A percentile compares a stretch with the other conserved stretches of the same genome.
Conservation (phyloP, 2,113 vertebrate species). For the Epinephelus fuscoguttatus region DNA sequence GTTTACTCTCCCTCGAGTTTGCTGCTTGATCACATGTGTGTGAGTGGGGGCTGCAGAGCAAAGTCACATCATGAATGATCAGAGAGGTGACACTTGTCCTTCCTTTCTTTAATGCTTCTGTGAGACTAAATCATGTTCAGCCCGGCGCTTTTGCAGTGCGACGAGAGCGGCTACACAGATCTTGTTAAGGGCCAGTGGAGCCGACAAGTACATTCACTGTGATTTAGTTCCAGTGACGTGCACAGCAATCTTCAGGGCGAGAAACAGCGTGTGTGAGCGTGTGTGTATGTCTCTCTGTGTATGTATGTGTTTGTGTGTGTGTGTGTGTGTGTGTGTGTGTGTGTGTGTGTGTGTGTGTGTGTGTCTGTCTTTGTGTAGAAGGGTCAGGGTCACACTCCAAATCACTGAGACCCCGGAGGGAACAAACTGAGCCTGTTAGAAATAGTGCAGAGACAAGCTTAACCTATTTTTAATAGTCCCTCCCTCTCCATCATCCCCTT, state of each 20-base stretch:
- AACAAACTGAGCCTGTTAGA: conserved; percentile 73
- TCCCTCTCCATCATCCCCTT: conserved; percentile 68
- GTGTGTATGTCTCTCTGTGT: conserved; percentile 28
- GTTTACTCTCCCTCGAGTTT: background rate
- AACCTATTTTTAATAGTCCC: conserved; percentile 80
- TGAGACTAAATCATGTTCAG: conserved; percentile 69
- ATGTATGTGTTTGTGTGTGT: conserved; percentile 12
- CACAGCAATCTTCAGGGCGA: conserved; percentile 63
- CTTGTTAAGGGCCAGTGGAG: conserved; percentile 70
- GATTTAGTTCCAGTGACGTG: conserved; percentile 72
- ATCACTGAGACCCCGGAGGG: conserved; percentile 68
- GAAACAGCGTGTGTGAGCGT: conserved; percentile 16
- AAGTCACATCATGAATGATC: conserved; percentile 27
- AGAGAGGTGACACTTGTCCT: conserved; percentile 51
- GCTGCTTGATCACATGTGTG: background rate
- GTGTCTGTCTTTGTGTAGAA: conserved; percentile 46
- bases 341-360: conserved; percentile 26
- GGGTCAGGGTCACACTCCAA: conserved; percentile 74
- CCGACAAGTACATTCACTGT: conserved; percentile 74
- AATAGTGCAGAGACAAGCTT: conserved; percentile 79
- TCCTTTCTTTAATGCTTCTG: conserved; percentile 63
- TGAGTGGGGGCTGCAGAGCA: background rate
- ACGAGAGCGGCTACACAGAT: conserved; percentile 58
- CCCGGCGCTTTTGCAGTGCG: conserved; percentile 46
- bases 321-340: conserved; percentile 6